phyloP scores from a whole-genome alignment of 2,888 invertebrate species.

The Trachelus tabidus region DNA sequence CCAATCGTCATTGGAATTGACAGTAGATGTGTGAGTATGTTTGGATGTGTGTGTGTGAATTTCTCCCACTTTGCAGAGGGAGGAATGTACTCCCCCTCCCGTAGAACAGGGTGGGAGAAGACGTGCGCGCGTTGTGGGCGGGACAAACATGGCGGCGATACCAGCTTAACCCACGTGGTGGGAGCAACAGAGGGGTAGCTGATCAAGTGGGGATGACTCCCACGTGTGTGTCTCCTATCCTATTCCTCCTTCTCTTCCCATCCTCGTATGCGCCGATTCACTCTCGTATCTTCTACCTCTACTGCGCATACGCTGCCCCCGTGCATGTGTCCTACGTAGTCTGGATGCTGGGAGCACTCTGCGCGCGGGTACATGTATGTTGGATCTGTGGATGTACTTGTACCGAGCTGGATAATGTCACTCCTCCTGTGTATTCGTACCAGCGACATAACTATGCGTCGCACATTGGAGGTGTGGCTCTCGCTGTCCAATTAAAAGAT shows the following conservation, averaged over 20 bases:
- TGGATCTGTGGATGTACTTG: no score
- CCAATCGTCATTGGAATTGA: conserved; percentile 38
- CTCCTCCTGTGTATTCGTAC: background rate
- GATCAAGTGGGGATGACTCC: conserved; percentile 35
- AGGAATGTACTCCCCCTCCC: no score
- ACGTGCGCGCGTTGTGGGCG: conserved; percentile 56
- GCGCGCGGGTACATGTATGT: no score
- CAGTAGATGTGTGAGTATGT: conserved; percentile 25
- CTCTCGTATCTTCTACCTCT: no score
- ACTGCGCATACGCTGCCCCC: background rate
- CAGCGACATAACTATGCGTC: background rate
- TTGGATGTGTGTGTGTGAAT: conserved; percentile 11
- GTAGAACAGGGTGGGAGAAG: conserved; percentile 39
- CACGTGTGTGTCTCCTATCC: conserved; percentile 24
- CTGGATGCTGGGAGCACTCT: no score
- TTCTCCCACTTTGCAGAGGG: conserved; percentile 12
- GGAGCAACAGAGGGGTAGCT: conserved; percentile 53
- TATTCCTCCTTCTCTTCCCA: background rate
- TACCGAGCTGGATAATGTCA: background rate
- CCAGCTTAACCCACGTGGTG: conserved; percentile 48
- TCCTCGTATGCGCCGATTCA: no score
- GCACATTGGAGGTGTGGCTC: conserved; percentile 5
- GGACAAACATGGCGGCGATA: conserved; percentile 61
- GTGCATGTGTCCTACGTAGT: background rate
- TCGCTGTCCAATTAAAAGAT: background rate